These are phyloP conservation scores for Eidolon dupreanum DNA, from an alignment of 2,797 vertebrate species.

Conservation along the genomic window DNA sequence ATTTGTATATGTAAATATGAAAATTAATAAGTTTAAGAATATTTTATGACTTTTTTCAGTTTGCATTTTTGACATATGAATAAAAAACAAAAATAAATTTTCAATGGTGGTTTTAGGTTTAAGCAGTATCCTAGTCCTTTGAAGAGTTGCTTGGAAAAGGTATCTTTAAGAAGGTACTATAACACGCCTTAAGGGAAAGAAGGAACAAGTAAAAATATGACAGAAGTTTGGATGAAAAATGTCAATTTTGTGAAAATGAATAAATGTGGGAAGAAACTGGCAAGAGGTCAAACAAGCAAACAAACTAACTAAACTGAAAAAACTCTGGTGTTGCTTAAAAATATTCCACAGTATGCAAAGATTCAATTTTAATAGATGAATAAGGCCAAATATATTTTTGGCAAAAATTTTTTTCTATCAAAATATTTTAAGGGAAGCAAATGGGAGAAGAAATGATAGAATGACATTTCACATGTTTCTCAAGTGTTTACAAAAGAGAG, in stretches of 20 bases:
- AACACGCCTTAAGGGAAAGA: background rate
- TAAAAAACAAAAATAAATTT: conserved; percentile 53
- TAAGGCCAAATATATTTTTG: conserved; percentile 24
- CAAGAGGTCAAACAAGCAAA: background rate
- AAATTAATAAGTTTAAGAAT: conserved; percentile 41
- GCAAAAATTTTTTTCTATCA: background rate
- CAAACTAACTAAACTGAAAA: background rate
- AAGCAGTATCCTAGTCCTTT: conserved; percentile 21
- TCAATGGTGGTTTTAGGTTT: conserved; percentile 8
- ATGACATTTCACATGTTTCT: background rate
- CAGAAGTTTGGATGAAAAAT: background rate
- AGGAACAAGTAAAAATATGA: background rate
- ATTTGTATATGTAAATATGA: conserved; percentile 39
- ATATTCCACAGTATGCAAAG: background rate
- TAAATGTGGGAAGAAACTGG: background rate
- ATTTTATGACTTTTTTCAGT: conserved; percentile 53
- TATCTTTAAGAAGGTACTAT: conserved; percentile 11
- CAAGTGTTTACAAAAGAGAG: conserved; percentile 44
- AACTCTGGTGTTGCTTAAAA: background rate
- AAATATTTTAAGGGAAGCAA: conserved; percentile 36
- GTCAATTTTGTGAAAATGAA: background rate
- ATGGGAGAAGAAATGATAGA: background rate
- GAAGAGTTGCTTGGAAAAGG: conserved; percentile 19
- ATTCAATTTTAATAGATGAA: background rate
- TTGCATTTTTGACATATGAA: conserved; percentile 22